These are phyloP conservation scores for Marcusenius ussheri DNA, from an alignment of 2,113 vertebrate species.

Conservation along the genomic window DNA sequence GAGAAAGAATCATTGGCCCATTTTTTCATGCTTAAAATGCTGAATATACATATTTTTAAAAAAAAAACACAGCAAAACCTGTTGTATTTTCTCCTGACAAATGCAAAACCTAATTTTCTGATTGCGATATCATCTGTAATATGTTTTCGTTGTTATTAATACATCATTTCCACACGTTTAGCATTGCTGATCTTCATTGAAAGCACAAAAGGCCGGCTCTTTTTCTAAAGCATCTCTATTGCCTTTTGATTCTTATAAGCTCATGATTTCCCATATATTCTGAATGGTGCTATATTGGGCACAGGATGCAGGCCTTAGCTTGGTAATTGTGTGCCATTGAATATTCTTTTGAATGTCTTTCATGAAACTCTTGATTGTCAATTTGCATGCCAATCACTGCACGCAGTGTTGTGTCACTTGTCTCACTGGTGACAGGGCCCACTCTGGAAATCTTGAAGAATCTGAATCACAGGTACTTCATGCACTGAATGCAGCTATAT, in stretches of 20 bases:
- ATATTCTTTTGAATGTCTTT: constrained; percentile 13
- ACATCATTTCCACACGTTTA: background rate
- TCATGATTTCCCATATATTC: background rate
- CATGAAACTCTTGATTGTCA: constrained; percentile 5
- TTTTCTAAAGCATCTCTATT: background rate
- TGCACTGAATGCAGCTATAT: constrained; percentile 4
- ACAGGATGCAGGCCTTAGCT: background rate
- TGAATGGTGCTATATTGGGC: background rate
- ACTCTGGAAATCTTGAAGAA: background rate
- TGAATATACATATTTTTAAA: background rate
- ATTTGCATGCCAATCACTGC: constrained; percentile 12
- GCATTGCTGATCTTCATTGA: background rate
- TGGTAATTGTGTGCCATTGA: background rate
- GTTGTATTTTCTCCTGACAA: background rate
- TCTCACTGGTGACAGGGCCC: background rate
- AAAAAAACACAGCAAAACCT: background rate
- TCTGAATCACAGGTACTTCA: background rate
- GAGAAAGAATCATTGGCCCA: background rate
- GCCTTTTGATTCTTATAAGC: background rate
- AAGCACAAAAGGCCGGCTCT: background rate
- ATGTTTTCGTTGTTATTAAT: background rate
- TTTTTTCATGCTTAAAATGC: background rate
- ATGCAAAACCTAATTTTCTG: background rate
- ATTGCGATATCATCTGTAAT: background rate
- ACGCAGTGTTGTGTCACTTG: background rate